Evolutionary conservation across 2,888 invertebrate species (phyloP), one percentile per base, ranked within the genome.

Genomic region (Chelonus formosanus): DNA sequence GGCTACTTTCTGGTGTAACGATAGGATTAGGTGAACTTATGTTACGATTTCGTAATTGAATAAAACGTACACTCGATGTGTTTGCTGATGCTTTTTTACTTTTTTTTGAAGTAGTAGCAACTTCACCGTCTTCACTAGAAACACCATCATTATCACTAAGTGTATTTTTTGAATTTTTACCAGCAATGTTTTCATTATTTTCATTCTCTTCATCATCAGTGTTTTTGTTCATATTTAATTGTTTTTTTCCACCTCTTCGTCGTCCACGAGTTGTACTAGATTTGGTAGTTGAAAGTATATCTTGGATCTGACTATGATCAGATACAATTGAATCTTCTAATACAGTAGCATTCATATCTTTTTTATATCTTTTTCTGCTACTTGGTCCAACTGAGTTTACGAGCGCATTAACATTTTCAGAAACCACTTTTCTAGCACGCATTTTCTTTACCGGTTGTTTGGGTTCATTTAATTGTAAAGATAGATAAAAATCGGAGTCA

Each of bases 1-100:
- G 78, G 61, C 78, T 80, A 54, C 73, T 77, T 47, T 79, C 75
- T 36, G 79, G 78, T 44, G 80, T 79, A 5, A 74, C 67, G 57
- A 70, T 66, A 36, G 57, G 62, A 6, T 60, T 62, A 0, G 68
- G 50, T 20, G 59, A 36, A 54, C 66, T 65, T 0, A 31, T 8
- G 0, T 20, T 52, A 6, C 67, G 63, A 5, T 8, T 53, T 4
- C 67, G 64, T 43, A 43, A 65, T 31, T 63, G 67, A 31, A 31
- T 10, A 0, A 44, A 57, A 6, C 60, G 54, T 8, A 58, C 31
- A 55, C 58, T 70, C 20, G 65, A 48, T 40, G 73, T 54, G 8
- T 71, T 69, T 5, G 47, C 32, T 3, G 56, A 43, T 2, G 5
- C 48, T 43, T 43, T 54, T 65, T 36, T 53, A 5, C 6, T 56